Evolutionary conservation across 2,113 vertebrate species (phyloP), one percentile per base, ranked within the genome.

Genomic region (Lepus timidus): DNA sequence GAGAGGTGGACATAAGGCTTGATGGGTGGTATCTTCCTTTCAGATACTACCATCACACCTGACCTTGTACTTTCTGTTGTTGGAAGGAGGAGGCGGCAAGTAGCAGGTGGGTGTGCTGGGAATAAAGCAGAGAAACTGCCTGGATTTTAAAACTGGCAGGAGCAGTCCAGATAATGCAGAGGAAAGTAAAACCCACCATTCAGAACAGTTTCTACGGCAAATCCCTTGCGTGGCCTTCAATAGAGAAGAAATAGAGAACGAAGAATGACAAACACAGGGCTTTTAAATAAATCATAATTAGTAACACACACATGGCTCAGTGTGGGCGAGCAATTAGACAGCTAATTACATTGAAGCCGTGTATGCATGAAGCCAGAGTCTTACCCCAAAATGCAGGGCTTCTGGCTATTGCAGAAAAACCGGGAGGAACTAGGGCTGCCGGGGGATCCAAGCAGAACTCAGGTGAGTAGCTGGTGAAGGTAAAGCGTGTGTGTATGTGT

Each of bases 231-330:
- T 68, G 94, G 79, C 81, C 39, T 94, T 19, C 44, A 94, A 70
- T 1, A 39, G 70, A 83, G 85, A 97, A 85, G 95, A 97, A 96
- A 95, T 8, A 20, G 89, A 93, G 85, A 97, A 97, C 95, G 88
- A 90, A 97, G 92, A 97, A 76, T 52, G 90, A 95, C n/a, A 88
- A 87, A 78, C 71, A 93, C 22, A 86, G 70, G 58, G 62, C 44
- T 49, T 95, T 98, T 96, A 96, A 96, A 97, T 97, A 98, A 97
- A 98, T 96, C 96, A 95, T 95, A 95, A 74, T 96, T 96, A 96
- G 93, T 74, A 96, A 78, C 75, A 86, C 91, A 88, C 55, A 0
- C 7, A 86, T 68, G 62, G 1, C 95, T 91, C 96, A 39, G 96
- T 91, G 94, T 74, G 81, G 91, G 96, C 51, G 58, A 44, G 55